Evolutionary conservation across 2,113 vertebrate genomes (phyloP).

Genomic region (Meleagris gallopavo): DNA sequence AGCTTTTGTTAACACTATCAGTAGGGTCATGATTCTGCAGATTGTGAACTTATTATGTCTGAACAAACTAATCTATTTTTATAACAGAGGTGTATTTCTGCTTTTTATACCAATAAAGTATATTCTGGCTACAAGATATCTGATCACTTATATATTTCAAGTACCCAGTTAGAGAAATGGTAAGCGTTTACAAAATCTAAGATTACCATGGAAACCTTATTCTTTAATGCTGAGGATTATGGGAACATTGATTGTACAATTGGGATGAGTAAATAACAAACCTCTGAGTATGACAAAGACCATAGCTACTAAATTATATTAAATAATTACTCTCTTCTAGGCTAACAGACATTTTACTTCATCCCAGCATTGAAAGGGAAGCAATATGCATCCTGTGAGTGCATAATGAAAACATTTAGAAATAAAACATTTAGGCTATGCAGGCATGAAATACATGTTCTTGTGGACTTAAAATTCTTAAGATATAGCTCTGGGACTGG

Average conservation of each 20-base stretch:
- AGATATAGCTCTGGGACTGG: rapidly evolving
- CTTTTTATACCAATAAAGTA: conserved; percentile 42
- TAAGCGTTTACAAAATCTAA: conserved; percentile 69
- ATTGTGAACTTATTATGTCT: conserved; percentile 69
- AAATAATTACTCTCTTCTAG: conserved; percentile 51
- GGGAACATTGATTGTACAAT: conserved; percentile 70
- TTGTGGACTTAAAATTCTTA: not conserved
- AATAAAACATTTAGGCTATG: not conserved
- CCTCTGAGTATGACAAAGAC: conserved; percentile 36
- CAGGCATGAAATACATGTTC: not conserved
- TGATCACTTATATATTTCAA: conserved; percentile 72
- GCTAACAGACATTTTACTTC: conserved; percentile 47
- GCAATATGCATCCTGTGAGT: not conserved
- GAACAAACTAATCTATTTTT: conserved; percentile 68
- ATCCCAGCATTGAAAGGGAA: conserved; percentile 30
- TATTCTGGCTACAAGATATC: conserved; percentile 60
- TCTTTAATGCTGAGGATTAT: conserved; percentile 30
- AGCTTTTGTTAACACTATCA: conserved; percentile 80
- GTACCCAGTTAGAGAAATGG: conserved; percentile 62
- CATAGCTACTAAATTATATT: conserved; percentile 28
- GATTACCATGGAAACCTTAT: conserved; percentile 79
- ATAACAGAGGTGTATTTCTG: conserved; percentile 57
- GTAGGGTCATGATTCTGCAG: conserved; percentile 74
- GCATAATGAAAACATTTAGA: not conserved
- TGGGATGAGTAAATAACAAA: conserved; percentile 67